These are phyloP conservation scores for Hyles euphorbiae DNA, from an alignment of 1,140 invertebrate species.

Conservation along the genomic window DNA sequence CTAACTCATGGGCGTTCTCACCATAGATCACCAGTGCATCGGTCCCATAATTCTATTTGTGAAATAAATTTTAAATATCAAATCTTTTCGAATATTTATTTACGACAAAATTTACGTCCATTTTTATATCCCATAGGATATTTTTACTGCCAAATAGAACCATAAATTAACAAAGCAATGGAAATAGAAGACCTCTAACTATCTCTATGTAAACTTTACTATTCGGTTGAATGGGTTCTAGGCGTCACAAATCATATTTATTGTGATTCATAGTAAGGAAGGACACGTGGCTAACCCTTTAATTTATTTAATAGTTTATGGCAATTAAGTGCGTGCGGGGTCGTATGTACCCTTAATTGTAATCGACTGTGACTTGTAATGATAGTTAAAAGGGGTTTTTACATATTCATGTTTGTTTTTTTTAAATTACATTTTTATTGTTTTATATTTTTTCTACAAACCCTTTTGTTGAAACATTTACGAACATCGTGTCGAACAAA, in stretches of 20 bases:
- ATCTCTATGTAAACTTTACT: constrained; percentile 25
- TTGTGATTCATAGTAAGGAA: constrained; percentile 4
- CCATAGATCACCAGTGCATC: no score
- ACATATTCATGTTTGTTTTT: no score
- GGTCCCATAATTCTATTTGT: no score
- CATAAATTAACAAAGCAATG: constrained; percentile 3
- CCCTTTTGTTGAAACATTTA: no score
- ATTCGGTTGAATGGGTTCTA: constrained; percentile 40
- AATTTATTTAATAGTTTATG: neutral
- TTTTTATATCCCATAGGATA: constrained; percentile 30
- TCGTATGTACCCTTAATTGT: constrained; percentile 16
- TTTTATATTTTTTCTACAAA: no score
- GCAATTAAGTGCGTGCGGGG: constrained; percentile 1
- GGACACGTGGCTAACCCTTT: constrained; percentile 21
- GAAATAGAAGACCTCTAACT: constrained; percentile 24
- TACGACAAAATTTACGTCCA: constrained; percentile 41
- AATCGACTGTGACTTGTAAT: constrained; percentile 8
- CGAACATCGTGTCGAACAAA: no score
- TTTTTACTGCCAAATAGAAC: constrained; percentile 22
- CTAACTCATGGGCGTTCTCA: no score
- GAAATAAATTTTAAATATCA: constrained; percentile 4
- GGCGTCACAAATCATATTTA: constrained; percentile 42
- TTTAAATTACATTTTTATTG: no score
- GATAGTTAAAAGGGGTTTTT: neutral
- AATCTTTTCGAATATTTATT: constrained; percentile 39